Percentiles rank a stretch among this genome's conserved stretches.
Conservation (phyloP, 2,113 vertebrate species). For the Alouatta palliata region DNA sequence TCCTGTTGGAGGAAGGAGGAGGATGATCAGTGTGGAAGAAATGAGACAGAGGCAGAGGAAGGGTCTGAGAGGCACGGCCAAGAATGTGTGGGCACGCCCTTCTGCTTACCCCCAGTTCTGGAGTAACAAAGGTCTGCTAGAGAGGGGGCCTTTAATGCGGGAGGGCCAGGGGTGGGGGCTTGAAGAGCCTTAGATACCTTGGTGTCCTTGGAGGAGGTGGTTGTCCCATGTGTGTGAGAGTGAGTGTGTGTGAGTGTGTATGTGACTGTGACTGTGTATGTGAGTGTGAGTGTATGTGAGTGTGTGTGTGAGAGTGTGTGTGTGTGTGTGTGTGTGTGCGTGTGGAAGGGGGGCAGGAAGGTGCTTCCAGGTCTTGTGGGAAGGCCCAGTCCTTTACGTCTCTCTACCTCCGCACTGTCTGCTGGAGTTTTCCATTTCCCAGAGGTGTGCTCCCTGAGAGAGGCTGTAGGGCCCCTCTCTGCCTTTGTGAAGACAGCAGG, state of each 20-base stretch:
- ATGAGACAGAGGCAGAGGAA: neutral
- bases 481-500: neutral
- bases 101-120: too few relatives aligned
- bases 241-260: neutral
- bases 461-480: neutral
- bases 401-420: accelerated
- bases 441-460: neutral
- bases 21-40: neutral
- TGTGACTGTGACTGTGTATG: neutral
- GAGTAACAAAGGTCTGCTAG: neutral
- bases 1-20: neutral
- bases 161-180: too few relatives aligned
- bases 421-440: neutral
- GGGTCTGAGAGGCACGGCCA: neutral
- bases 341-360: too few relatives aligned
- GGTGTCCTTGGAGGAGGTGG: neutral
- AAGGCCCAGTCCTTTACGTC: neutral
- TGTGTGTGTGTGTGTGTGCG: neutral
- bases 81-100: neutral
- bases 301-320: neutral
- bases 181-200: neutral
- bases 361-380: neutral
- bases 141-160: too few relatives aligned
- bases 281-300: too few relatives aligned
- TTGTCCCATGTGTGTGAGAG: neutral